Percentiles rank a stretch among this genome's conserved stretches.
Conservation (phyloP, 2,888 invertebrate species). For the Mesorhabditis sp. region DNA sequence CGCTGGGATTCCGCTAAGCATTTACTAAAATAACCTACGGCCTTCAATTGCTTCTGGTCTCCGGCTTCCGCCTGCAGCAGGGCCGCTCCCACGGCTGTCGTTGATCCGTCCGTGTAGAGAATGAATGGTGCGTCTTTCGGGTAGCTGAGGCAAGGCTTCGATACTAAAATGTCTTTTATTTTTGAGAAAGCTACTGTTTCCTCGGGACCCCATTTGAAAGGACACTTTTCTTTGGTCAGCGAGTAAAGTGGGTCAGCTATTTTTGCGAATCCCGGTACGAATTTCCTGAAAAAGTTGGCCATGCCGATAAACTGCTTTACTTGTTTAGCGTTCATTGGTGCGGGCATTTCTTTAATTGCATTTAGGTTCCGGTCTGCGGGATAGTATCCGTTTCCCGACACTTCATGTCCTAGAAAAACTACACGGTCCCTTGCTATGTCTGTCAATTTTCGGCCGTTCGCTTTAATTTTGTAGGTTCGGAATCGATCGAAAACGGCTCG, state of each 20-base stretch:
- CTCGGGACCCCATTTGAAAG: conserved; percentile 12
- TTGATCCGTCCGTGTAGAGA: conserved; percentile 39
- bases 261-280: conserved; percentile 12
- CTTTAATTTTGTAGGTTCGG: conserved; percentile 19
- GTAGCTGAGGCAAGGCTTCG: conserved; percentile 14
- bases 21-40: conserved; percentile 39
- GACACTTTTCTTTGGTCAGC: conserved; percentile 9
- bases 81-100: conserved; percentile 40
- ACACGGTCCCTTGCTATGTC: conserved; percentile 12
- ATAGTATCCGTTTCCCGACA: conserved; percentile 12
- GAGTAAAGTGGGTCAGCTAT: conserved; percentile 13
- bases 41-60: conserved; percentile 16
- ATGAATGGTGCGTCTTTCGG: conserved; percentile 23
- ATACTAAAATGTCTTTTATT: not conserved
- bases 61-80: conserved; percentile 24
- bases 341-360: conserved; percentile 19
- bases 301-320: conserved; percentile 32
- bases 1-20: conserved; percentile 30
- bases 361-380: conserved; percentile 19
- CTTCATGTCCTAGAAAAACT: conserved; percentile 23
- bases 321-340: conserved; percentile 21
- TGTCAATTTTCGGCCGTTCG: conserved; percentile 22
- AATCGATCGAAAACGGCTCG: conserved; percentile 18
- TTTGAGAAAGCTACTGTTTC: conserved; percentile 13
- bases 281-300: conserved; percentile 19